These are phyloP conservation scores for Parascotia fuliginaria DNA, from an alignment of 2,888 invertebrate species.

Conservation along the genomic window DNA sequence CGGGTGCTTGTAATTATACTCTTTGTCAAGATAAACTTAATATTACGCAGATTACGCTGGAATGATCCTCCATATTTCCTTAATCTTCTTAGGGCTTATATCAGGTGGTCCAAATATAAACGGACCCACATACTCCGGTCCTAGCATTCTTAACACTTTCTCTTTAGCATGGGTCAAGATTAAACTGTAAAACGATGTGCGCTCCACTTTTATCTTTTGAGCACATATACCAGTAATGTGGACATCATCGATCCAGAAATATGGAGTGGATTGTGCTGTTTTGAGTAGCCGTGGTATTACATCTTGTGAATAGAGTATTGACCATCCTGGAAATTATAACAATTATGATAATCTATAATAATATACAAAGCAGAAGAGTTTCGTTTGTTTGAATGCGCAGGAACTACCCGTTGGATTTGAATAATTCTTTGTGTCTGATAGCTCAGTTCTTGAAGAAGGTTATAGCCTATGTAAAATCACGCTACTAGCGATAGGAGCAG, in stretches of 20 bases:
- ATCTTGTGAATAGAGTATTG: conserved; percentile 88
- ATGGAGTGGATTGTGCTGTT: conserved; percentile 86
- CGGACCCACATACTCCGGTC: conserved; percentile 53
- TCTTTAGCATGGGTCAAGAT: conserved; percentile 61
- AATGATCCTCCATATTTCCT: conserved; percentile 78
- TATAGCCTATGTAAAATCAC: no score
- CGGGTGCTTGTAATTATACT: no score
- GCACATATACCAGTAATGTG: conserved; percentile 90
- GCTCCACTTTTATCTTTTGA: conserved; percentile 82
- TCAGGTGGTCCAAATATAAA: conserved; percentile 86
- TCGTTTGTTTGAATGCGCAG: no score
- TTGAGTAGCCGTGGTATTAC: conserved; percentile 84
- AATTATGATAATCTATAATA: no score
- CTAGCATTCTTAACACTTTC: conserved; percentile 51
- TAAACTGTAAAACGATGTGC: conserved; percentile 79
- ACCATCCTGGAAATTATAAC: conserved; percentile 76
- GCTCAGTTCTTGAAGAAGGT: no score
- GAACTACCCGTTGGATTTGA: no score
- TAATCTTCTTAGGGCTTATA: conserved; percentile 74
- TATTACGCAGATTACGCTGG: conserved; percentile 35
- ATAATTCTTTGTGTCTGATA: no score
- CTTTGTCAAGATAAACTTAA: no score
- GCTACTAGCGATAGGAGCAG: no score
- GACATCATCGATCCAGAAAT: conserved; percentile 95
- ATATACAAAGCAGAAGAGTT: no score